Conservation (phyloP, 2,888 invertebrate species). For the Phalera bucephala region DNA sequence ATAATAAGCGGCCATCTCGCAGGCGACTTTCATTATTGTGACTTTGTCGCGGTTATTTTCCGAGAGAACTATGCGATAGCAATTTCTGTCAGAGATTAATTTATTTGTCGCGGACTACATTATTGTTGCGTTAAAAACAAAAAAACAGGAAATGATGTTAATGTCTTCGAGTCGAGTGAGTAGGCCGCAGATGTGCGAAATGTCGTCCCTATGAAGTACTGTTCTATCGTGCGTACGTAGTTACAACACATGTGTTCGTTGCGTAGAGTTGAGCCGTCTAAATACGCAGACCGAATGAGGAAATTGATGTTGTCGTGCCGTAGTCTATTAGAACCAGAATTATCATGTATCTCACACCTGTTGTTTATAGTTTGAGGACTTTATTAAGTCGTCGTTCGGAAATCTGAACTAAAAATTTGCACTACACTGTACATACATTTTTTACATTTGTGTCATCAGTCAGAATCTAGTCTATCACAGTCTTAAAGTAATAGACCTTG, state of each 20-base stretch:
- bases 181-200: conserved; percentile 69
- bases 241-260: conserved; percentile 53
- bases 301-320: too few species aligned
- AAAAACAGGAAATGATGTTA: conserved; percentile 68
- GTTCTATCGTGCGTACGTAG: conserved; percentile 50
- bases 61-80: conserved; percentile 51
- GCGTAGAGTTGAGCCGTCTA: conserved; percentile 21
- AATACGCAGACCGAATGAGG: too few species aligned
- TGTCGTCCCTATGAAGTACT: conserved; percentile 55
- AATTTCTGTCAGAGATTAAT: conserved; percentile 67
- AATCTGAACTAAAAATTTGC: too few species aligned
- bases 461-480: too few species aligned
- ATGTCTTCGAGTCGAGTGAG: conserved; percentile 48
- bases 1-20: conserved; percentile 56
- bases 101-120: conserved; percentile 61
- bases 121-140: conserved; percentile 62
- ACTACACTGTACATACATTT: too few species aligned
- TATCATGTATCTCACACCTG: too few species aligned
- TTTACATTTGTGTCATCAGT: too few species aligned
- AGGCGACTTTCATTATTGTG: conserved; percentile 52
- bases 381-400: too few species aligned
- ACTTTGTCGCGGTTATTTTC: conserved; percentile 36
- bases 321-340: too few species aligned
- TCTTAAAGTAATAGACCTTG: too few species aligned
- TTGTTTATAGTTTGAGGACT: too few species aligned